Base-by-base conservation (phyloP, 2,888 invertebrate species). In the Prosopocoilus inquinatus region DNA sequence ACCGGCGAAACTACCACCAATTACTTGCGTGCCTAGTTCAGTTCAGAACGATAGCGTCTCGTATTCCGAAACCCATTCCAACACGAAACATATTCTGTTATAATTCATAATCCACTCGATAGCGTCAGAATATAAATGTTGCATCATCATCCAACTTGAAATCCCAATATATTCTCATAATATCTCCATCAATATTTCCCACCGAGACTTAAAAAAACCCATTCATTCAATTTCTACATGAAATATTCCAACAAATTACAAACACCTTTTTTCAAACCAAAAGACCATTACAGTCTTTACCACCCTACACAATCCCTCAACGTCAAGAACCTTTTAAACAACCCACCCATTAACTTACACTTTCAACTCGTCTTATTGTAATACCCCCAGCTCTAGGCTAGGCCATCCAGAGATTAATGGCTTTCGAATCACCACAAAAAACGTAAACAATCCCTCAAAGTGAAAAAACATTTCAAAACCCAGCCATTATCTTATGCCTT, bases 1-100 rank as follows among this genome's bases (percentile, higher is more conserved):
- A 51, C 47, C 49, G 59, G 56, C 65, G 53, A 65, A 67, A 67
- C 67, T 64, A 67, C 58, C 20, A 28, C 20, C 66, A 67, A 67
- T 67, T 66, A 67, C 65, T 57, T 58, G 62, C 60, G 57, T 63
- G 64, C 59, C 60, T 53, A 59, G 50, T 53, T 51, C 49, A 33
- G 32, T 15, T 12, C 38, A 38, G 16, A 28, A 28, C 20, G 20
- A 49, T 50, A 50, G 38, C 49, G 32, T 32, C 56, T 47, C 44
- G 16, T 41, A 41, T 15, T 41, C 41, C 41, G 13, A 41, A 39
- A 47, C 54, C 33, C 28, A 47, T 53, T 50, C 47, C 39, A 34
- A 47, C 53, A 53, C 53, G 53, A 53, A 53, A 50, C 41, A 50
- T 53, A 47, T 53, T 53, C 53, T 13, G 47, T 47, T 47, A 46